Evolutionary conservation across 2,113 vertebrate genomes (phyloP), one percentile per base, ranked within the genome.

Genomic region (Ploceus nigricollis): DNA sequence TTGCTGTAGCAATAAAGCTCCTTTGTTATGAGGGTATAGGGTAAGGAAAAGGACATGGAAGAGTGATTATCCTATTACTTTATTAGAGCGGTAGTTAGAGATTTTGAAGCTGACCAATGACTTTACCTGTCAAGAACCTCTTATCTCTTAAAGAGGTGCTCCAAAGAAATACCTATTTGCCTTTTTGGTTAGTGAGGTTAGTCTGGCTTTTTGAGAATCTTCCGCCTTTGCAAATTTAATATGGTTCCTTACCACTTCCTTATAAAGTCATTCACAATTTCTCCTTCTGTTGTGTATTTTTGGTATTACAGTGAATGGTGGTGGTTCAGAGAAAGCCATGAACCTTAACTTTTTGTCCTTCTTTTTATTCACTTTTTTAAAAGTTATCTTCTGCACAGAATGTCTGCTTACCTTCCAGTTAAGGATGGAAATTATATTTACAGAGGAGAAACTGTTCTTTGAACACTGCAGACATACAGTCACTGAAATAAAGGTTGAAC

Each of bases 221-320:
- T 94, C 47, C 0, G 8, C 21, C 48, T 78, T 78, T 85, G 27
- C 64, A 86, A 82, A 75, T 86, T 96, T 15, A 22, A 1, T 82
- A 45, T 48, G 19, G 30, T 68, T 90, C 72, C 93, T 93, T 64
- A 89, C 82, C 82, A 92, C 82, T 91, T 96, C 88, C 82, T 84
- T 79, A 44, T 56, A 61, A 91, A 95, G 77, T 31, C 60, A 79
- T 82, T 90, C 64, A 93, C 50, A 44, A 12, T 90, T 94, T 94
- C 71, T 89, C 33, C 71, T 80, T 91, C 73, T 84, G 1, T 39
- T 69, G 3, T 3, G 2, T 75, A 78, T 91, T 93, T 83, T 85
- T 92, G 80, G 40, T 63, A 39, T 84, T 93, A n/a, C 45, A 78
- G n/a, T 39, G 80, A 93, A 75, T 0, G 0, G 25, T 79, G 44